Conservation (phyloP, 2,888 invertebrate species). For the Callyntrura guangdongensis region DNA sequence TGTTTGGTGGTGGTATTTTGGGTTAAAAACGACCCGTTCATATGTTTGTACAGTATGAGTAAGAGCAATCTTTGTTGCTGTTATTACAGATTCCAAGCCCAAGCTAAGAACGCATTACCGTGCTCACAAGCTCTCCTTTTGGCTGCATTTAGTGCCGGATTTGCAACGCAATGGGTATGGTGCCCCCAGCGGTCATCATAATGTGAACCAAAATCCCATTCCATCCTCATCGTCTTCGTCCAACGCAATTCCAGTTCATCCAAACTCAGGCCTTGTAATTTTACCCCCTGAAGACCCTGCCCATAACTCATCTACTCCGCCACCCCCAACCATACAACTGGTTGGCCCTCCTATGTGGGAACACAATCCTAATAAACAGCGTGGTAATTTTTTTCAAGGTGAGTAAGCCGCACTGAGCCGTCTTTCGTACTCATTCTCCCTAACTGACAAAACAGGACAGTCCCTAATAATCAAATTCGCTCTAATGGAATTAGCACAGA, state of each 20-base stretch:
- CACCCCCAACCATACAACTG: slow-evolving; percentile 83
- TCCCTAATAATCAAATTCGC: slow-evolving; percentile 27
- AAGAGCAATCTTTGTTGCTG: slow-evolving; percentile 13
- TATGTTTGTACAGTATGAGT: neutral
- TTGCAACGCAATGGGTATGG: slow-evolving; percentile 86
- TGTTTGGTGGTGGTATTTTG: neutral
- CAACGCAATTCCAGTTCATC: slow-evolving; percentile 74
- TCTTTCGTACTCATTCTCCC: slow-evolving; percentile 1
- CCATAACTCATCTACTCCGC: slow-evolving; percentile 83
- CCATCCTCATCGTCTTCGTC: slow-evolving; percentile 69
- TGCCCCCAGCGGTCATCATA: slow-evolving; percentile 85
- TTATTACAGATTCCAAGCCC: slow-evolving; percentile 93
- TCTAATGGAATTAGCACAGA: slow-evolving; percentile 42
- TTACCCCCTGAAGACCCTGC: slow-evolving; percentile 80
- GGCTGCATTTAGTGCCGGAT: slow-evolving; percentile 97
- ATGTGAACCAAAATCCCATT: slow-evolving; percentile 79
- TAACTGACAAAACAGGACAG: slow-evolving; percentile 24
- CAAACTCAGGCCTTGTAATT: slow-evolving; percentile 82
- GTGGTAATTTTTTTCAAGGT: slow-evolving; percentile 82
- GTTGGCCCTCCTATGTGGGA: slow-evolving; percentile 84
- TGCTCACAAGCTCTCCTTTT: slow-evolving; percentile 97
- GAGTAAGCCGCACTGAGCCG: slow-evolving; percentile 14
- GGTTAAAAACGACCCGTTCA: no score
- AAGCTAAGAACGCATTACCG: slow-evolving; percentile 97
- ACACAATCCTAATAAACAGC: slow-evolving; percentile 83